Percentiles rank a stretch among this genome's conserved stretches.
Conservation (phyloP, 2,797 vertebrate species). For the Pangasius sanitwongsei region DNA sequence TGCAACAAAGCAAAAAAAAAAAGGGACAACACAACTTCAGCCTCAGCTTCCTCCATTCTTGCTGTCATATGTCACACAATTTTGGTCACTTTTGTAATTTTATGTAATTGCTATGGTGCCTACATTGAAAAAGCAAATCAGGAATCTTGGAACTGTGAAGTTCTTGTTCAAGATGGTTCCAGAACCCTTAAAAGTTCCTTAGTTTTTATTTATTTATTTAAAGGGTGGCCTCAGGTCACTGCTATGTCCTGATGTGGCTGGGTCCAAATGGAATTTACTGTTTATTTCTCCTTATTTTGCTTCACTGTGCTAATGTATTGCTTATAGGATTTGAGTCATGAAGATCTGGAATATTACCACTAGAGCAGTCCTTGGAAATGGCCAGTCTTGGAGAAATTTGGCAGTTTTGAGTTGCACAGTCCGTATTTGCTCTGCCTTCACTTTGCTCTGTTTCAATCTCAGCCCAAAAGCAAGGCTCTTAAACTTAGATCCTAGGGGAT, state of each 20-base stretch:
- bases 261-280: not conserved
- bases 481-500: not conserved
- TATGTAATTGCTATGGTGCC: not conserved
- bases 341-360: not conserved
- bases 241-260: not conserved
- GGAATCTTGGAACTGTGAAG: not conserved
- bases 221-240: not conserved
- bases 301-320: too few relatives aligned
- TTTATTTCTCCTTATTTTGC: not conserved
- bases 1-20: not conserved
- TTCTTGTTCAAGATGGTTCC: not conserved
- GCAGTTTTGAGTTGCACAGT: not conserved
- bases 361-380: not conserved
- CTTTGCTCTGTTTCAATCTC: constrained; percentile 3
- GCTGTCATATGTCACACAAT: too few relatives aligned
- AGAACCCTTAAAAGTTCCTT: not conserved
- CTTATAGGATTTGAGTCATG: not conserved
- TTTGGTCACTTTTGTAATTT: not conserved
- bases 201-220: too few relatives aligned
- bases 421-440: not conserved
- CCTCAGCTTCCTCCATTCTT: not conserved
- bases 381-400: not conserved
- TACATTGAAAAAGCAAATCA: not conserved
- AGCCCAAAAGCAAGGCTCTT: not conserved
- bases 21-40: not conserved